Base-by-base conservation (phyloP, 2,113 vertebrate species). In the Alexandromys fortis region DNA sequence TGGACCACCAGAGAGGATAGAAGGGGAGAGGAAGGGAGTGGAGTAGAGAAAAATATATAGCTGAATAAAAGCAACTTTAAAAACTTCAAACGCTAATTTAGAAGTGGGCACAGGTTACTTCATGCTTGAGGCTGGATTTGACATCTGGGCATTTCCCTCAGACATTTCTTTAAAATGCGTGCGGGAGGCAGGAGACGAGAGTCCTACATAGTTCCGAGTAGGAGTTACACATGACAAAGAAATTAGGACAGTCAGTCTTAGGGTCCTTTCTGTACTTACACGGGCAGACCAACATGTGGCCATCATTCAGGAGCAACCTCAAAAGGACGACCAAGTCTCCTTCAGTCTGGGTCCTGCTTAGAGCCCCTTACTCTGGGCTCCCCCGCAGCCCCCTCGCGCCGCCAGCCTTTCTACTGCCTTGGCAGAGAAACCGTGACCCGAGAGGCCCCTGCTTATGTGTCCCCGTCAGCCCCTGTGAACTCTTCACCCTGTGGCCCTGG, bases 381-480 rank as follows among this genome's bases (percentile, higher is more conserved):
- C 58, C 58, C 58, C 19, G 2, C 19, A 19, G 1, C 19, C 19
- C 1, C 58, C 6, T 21, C 0, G 19, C 19, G 1, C 19, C 58
- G 0, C 19, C 58, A 58, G 58, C 58, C 19, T 58, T 21, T 21
- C 58, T 58, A 58, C 58, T 58, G 61, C 75, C 19, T 77, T 38
- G 24, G 17, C 35, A 58, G 87, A 70, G 65, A 45, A 16, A 4
- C 38, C 6, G 10, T 38, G 78, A 52, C 26, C 0, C 0, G 4
- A 42, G 45, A 81, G 67, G 38, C 9, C 30, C 16, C 70, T 79
- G 67, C 77, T 67, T 73, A 33, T 91, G 86, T 95, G 92, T 81
- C 61, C n/a, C 52, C 63, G 49, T 73, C 42, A 77, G 75, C 8
- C 38, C 30, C 87, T 94, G 42, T 95, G 87, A 98, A 93, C 91